Evolutionary conservation across 2,888 invertebrate species (phyloP).

Genomic region (Syrphus vitripennis): DNA sequence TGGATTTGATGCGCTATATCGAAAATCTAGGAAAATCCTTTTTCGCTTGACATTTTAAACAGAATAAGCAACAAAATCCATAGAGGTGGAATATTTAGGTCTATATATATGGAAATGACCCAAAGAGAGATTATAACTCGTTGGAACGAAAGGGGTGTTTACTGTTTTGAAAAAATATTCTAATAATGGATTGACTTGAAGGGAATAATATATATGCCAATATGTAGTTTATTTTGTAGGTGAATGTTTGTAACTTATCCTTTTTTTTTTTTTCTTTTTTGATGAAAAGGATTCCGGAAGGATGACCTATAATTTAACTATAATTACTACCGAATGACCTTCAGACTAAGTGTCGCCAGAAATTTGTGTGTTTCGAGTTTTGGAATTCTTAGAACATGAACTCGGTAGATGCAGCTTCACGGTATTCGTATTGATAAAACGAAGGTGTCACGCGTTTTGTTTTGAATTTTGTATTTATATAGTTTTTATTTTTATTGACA

Average conservation of each 20-base stretch:
- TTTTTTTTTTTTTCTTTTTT: too few relatives aligned
- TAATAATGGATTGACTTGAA: conserved; percentile 45
- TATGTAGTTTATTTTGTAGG: conserved; percentile 20
- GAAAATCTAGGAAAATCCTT: conserved; percentile 37
- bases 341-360: conserved; percentile 46
- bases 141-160: conserved; percentile 42
- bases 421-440: not conserved
- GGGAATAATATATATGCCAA: not conserved
- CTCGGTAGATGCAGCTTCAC: not conserved
- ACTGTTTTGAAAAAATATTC: conserved; percentile 64
- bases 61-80: not conserved
- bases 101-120: conserved; percentile 3
- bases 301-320: conserved; percentile 35
- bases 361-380: not conserved
- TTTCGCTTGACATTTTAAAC: not conserved
- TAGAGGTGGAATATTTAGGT: conserved; percentile 20
- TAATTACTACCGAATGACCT: conserved; percentile 66
- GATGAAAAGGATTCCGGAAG: conserved; percentile 35
- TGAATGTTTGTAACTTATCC: conserved; percentile 31
- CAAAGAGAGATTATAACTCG: conserved; percentile 41
- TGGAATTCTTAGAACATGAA: conserved; percentile 12
- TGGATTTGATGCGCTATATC: conserved; percentile 42
- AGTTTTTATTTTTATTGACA: not conserved
- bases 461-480: not conserved
- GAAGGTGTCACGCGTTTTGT: not conserved